phyloP scores from a whole-genome alignment of 2,113 vertebrate species.

The Nothoprocta pentlandii region DNA sequence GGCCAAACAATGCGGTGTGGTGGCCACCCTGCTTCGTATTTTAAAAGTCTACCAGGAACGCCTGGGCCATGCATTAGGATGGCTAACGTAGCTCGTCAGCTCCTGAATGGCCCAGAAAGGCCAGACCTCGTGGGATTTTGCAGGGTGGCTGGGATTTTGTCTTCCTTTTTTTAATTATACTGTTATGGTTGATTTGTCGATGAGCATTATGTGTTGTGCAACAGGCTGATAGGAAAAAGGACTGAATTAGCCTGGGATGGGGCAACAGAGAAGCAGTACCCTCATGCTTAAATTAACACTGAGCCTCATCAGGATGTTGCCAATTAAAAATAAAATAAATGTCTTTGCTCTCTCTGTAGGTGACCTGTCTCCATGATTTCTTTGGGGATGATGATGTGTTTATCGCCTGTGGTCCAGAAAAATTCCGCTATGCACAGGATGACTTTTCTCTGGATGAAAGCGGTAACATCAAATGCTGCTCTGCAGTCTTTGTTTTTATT shows the following conservation, averaged over 20 bases:
- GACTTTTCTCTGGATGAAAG: conserved; percentile 98
- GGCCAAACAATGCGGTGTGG: fast-evolving
- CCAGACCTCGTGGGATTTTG: background rate
- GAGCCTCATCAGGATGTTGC: background rate
- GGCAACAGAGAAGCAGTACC: background rate
- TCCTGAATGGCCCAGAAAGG: background rate
- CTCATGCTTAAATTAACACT: background rate
- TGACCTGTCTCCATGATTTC: conserved; percentile 99
- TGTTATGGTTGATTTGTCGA: background rate
- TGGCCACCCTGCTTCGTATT: background rate
- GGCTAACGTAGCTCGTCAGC: background rate
- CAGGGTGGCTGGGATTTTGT: background rate
- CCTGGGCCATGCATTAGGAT: background rate
- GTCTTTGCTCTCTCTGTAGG: conserved; percentile 80
- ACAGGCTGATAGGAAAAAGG: background rate
- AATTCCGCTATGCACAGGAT: conserved; percentile 97
- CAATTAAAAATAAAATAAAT: conserved; percentile 25
- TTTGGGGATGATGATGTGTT: conserved; percentile 98
- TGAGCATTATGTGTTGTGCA: background rate
- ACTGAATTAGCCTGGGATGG: fast-evolving
- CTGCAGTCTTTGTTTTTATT: background rate
- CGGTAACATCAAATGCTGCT: conserved; percentile 77
- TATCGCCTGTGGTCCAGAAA: conserved; percentile 97
- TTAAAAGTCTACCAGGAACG: background rate
- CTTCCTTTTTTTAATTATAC: background rate